Percentiles rank a stretch among this genome's conserved stretches.
Evolutionary conservation across 2,113 vertebrate species (phyloP).

Genomic region (Gila orcuttii): DNA sequence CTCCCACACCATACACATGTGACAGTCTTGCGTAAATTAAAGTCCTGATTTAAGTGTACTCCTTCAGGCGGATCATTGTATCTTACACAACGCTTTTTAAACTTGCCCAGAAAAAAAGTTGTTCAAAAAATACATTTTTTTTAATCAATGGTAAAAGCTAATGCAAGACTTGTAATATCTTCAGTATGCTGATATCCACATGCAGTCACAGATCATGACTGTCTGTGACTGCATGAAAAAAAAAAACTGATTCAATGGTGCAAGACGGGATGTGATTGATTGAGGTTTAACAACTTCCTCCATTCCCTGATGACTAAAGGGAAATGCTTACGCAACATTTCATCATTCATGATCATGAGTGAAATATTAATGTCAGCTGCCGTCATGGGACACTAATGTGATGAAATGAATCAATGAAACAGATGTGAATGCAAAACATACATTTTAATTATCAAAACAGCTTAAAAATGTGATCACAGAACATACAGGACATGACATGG

Average conservation of each 20-base stretch:
- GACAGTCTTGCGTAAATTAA: no score
- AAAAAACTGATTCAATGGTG: neutral
- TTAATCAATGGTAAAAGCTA: no score
- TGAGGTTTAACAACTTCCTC: conserved; percentile 8
- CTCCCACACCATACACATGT: no score
- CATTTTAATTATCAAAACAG: conserved; percentile 11
- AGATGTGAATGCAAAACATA: neutral
- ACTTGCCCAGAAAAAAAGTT: no score
- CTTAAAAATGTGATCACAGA: conserved; percentile 22
- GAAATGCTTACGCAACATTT: neutral
- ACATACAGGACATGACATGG: conserved; percentile 25
- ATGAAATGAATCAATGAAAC: conserved; percentile 27
- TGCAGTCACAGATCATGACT: no score
- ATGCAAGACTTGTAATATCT: no score
- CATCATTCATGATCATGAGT: neutral
- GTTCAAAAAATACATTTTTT: no score
- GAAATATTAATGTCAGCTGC: neutral
- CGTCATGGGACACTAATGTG: neutral
- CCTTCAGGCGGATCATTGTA: neutral
- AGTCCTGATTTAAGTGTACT: neutral
- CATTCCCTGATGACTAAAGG: neutral
- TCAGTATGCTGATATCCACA: no score
- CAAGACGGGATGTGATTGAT: neutral
- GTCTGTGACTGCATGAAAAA: no score
- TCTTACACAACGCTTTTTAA: neutral